Evolutionary conservation across 1,140 invertebrate species (phyloP), one percentile per base, ranked within the genome.

Genomic region (Scaptodrosophila lebanonensis): DNA sequence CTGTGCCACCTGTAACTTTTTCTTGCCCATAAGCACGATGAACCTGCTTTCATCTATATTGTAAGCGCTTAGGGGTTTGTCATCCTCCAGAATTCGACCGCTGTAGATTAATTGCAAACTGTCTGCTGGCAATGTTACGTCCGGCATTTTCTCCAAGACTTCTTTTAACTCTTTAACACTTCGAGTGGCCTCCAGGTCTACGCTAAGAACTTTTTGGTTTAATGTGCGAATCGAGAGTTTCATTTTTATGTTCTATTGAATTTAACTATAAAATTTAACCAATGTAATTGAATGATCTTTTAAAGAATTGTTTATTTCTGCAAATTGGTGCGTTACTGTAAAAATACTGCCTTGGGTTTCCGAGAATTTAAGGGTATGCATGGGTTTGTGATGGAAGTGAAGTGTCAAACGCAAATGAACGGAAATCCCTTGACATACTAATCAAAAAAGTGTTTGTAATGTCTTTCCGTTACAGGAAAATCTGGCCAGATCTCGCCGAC

Each of bases 401-500:
- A 25, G 16, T 17, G 7, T 22, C 9, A n/a, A 7, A 5, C n/a
- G 11, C 40, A n/a, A 12, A 9, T 11, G 18, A 40, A 27, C n/a
- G 17, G 44, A 68, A 39, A 39, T 52, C 22, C 49, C 30, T 63
- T 63, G 58, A 61, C 35, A 57, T 56, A 43, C 43, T 48, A 61
- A 69, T 66, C 64, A 53, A 67, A 53, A 47, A 27, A 17, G 29
- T 29, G 17, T 36, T 32, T 53, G 33, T 22, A 12, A 62, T 69
- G 53, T 39, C 40, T 44, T 56, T 32, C 12, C 50, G 17, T 71
- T 77, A 3, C 49, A 85, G 76, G 38, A 85, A 86, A 86, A 50
- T 61, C 54, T 86, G 84, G 84, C 79, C 65, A 66, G 84, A 86
- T 16, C 11, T 79, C 9, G 65, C 65, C 25, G 86, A 87, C 47